These are phyloP conservation scores for Tillus elongatus DNA, from an alignment of 2,888 invertebrate genomes.

Conservation along the genomic window DNA sequence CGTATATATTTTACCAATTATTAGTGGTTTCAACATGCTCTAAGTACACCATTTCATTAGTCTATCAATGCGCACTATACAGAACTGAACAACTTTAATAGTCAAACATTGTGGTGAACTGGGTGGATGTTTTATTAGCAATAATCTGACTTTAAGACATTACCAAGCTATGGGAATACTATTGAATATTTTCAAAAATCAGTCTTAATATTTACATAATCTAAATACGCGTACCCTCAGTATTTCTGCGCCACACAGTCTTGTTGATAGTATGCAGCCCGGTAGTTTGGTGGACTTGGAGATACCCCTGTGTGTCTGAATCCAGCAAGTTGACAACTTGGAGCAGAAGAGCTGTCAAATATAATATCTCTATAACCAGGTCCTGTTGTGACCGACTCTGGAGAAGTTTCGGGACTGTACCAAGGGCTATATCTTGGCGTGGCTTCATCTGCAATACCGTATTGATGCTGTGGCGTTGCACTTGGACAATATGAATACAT, in stretches of 20 bases:
- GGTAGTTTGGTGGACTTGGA: slow-evolving; percentile 46
- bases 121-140: too few species aligned
- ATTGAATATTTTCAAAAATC: too few species aligned
- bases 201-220: slow-evolving; percentile 30
- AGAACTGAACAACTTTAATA: too few species aligned
- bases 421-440: slow-evolving; percentile 44
- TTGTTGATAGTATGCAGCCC: slow-evolving; percentile 49
- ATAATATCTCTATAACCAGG: slow-evolving; percentile 38
- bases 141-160: too few species aligned
- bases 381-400: slow-evolving; percentile 36
- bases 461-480: slow-evolving; percentile 35
- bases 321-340: slow-evolving; percentile 41
- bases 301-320: slow-evolving; percentile 45
- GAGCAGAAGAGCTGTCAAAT: slow-evolving; percentile 36
- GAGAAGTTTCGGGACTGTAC: slow-evolving; percentile 47
- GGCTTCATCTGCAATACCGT: slow-evolving; percentile 35
- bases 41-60: too few species aligned
- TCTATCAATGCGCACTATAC: too few species aligned
- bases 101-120: too few species aligned
- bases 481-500: slow-evolving; percentile 49
- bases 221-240: slow-evolving; percentile 31
- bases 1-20: too few species aligned
- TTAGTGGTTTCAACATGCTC: too few species aligned
- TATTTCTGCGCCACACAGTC: slow-evolving; percentile 50
- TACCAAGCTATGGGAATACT: too few species aligned